These are phyloP conservation scores for Callospermophilus lateralis DNA, from an alignment of 2,113 vertebrate genomes.

Conservation along the genomic window DNA sequence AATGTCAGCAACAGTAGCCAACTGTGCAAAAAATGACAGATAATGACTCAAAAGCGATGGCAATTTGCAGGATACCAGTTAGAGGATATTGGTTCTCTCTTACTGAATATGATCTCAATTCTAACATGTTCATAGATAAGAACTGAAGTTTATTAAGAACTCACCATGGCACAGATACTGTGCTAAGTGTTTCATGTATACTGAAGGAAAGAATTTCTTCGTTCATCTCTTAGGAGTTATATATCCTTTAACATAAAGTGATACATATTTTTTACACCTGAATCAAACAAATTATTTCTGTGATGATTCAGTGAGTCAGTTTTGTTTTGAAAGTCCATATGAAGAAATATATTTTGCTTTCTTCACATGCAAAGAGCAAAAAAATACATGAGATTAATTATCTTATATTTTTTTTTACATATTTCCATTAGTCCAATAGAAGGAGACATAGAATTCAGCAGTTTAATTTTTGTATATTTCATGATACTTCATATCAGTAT, in stretches of 20 bases:
- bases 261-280: background rate
- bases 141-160: conserved; percentile 23
- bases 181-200: background rate
- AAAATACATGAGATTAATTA: background rate
- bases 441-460: background rate
- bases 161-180: background rate
- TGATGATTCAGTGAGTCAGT: background rate
- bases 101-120: conserved; percentile 23
- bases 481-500: background rate
- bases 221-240: background rate
- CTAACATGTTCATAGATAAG: background rate
- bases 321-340: background rate
- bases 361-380: background rate
- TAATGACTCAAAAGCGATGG: conserved; percentile 65
- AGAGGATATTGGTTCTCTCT: conserved; percentile 32
- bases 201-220: background rate
- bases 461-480: background rate
- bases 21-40: conserved; percentile 63
- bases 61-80: conserved; percentile 56
- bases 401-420: background rate
- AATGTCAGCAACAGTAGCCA: conserved; percentile 34
- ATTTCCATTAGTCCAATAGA: background rate
- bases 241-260: background rate
- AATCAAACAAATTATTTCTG: background rate
- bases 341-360: background rate